Conservation (phyloP, 2,797 vertebrate species). For the Eospalax fontanierii region DNA sequence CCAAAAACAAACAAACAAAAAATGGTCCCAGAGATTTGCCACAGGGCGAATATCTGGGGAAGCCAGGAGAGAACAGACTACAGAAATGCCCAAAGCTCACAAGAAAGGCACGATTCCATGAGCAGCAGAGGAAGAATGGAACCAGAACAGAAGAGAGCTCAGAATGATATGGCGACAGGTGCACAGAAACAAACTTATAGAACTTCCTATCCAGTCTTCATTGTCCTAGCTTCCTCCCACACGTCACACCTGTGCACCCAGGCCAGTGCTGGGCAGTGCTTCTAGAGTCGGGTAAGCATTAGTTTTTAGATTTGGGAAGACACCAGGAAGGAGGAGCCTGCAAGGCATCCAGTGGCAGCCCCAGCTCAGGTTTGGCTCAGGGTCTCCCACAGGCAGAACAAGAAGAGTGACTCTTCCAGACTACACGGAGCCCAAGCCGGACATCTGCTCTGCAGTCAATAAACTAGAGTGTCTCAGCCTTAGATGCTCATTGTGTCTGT, state of each 20-base stretch:
- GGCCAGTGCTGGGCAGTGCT: background rate
- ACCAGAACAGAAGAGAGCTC: background rate
- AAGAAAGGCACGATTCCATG: background rate
- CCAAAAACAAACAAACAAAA: too few species aligned
- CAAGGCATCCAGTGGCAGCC: fast-evolving
- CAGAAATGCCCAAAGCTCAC: background rate
- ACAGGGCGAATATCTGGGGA: too few species aligned
- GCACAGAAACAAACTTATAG: background rate
- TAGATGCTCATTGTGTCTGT: too few species aligned
- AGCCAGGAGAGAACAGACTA: fast-evolving
- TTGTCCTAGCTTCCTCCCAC: background rate
- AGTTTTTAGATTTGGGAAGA: background rate
- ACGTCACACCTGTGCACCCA: background rate
- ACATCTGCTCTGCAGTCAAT: background rate
- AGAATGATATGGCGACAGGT: background rate
- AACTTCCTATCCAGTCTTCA: background rate
- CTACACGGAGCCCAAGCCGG: background rate
- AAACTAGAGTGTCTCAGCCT: background rate
- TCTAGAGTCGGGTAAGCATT: background rate
- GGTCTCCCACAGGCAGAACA: background rate
- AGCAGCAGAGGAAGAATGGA: background rate
- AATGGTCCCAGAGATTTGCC: too few species aligned
- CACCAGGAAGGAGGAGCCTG: background rate
- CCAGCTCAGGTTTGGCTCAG: background rate
- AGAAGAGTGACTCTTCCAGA: background rate